Evolutionary conservation across 2,888 invertebrate genomes (phyloP).

Genomic region (Epicampocera succincta): DNA sequence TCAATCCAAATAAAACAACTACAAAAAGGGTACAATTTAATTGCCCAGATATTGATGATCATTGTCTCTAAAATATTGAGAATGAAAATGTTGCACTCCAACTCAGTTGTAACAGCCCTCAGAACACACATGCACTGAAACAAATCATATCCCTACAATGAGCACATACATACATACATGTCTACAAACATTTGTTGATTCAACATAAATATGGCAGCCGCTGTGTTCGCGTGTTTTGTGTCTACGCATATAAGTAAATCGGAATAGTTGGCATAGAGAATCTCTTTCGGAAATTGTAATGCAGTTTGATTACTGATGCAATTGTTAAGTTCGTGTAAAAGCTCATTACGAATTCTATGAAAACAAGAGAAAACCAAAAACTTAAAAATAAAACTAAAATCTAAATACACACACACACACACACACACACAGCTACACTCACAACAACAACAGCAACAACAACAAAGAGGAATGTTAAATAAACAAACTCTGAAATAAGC

Average conservation of each 20-base stretch:
- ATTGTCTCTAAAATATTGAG: too few species aligned
- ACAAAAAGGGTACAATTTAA: too few species aligned
- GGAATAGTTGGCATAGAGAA: conserved; percentile 1
- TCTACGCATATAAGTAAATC: neutral
- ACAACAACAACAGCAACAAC: neutral
- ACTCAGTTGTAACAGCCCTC: too few species aligned
- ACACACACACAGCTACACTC: neutral
- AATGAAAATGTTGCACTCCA: too few species aligned
- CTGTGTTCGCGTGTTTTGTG: neutral
- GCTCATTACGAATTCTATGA: conserved; percentile 61
- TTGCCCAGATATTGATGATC: too few species aligned
- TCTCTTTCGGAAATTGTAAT: conserved; percentile 38
- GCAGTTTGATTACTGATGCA: conserved; percentile 57
- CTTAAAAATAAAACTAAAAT: conserved; percentile 21
- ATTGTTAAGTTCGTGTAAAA: conserved; percentile 64
- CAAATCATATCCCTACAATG: too few species aligned
- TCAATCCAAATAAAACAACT: too few species aligned
- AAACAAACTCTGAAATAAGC: conserved; percentile 51
- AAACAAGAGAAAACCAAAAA: conserved; percentile 29
- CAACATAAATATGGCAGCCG: neutral
- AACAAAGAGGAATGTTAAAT: conserved; percentile 51
- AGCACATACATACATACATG: too few species aligned
- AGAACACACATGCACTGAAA: too few species aligned
- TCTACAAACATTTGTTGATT: neutral
- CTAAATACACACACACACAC: neutral